Evolutionary conservation across 64 coral and sea anemone species (phyloP).

Genomic region (Porites australiensis): DNA sequence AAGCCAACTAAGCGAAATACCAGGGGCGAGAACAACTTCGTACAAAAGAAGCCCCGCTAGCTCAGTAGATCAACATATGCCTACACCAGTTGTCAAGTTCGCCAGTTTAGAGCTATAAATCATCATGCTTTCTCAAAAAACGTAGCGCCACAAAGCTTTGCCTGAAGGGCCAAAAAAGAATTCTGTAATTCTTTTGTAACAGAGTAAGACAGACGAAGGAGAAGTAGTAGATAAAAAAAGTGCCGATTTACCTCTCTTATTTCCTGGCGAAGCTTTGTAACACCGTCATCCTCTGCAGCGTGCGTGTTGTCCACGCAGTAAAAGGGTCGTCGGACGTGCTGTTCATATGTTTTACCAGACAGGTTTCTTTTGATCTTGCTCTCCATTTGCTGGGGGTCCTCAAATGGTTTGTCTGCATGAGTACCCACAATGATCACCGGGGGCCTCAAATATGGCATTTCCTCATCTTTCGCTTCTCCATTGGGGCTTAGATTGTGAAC

Average conservation of each 20-base stretch:
- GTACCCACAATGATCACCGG: constrained; percentile 85
- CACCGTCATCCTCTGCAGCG: constrained; percentile 53
- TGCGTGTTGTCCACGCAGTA: constrained; percentile 73
- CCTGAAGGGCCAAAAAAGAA: no score
- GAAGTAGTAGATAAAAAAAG: no score
- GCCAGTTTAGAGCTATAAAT: no score
- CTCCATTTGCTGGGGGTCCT: constrained; percentile 70
- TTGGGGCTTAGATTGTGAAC: constrained; percentile 25
- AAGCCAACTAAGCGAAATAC: no score
- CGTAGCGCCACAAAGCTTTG: no score
- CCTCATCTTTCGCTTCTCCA: neutral
- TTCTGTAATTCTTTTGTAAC: no score
- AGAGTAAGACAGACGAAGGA: no score
- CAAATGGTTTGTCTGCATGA: constrained; percentile 53
- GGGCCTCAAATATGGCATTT: constrained; percentile 68
- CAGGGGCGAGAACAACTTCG: no score
- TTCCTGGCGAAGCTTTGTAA: constrained; percentile 57
- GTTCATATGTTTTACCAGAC: constrained; percentile 56
- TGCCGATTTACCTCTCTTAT: constrained; percentile 37
- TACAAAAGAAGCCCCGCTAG: no score
- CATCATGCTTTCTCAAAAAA: no score
- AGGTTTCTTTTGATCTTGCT: constrained; percentile 71
- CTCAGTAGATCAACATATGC: no score
- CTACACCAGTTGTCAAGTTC: no score
- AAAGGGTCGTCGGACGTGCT: constrained; percentile 78